Percentiles rank a stretch among this genome's conserved stretches.
Evolutionary conservation across 2,113 vertebrate genomes (phyloP).

Genomic region (Tachuris rubrigastra): DNA sequence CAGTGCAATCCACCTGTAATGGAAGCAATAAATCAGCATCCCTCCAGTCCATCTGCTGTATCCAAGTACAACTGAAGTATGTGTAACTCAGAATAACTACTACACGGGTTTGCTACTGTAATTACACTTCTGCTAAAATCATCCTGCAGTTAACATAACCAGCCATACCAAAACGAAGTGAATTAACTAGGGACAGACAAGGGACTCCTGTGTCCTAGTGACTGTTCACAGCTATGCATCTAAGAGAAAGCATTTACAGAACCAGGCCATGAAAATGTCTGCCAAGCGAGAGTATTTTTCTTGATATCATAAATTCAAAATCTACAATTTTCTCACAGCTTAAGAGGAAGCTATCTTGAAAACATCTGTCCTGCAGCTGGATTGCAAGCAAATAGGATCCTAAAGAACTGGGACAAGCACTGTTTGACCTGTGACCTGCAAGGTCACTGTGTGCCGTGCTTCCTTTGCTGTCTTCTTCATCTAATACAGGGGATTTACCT

Average conservation of each 20-base stretch:
- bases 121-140: neutral
- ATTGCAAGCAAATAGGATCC: neutral
- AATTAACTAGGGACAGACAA: neutral
- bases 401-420: neutral
- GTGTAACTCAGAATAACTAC: neutral
- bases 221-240: neutral
- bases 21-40: neutral
- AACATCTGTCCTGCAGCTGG: neutral
- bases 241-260: neutral
- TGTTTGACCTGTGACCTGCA: neutral
- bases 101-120: neutral
- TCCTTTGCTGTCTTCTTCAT: neutral
- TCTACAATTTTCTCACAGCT: neutral
- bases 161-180: neutral
- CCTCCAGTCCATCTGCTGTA: neutral
- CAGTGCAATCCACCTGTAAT: neutral
- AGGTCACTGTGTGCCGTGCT: neutral
- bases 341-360: neutral
- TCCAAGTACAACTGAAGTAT: neutral
- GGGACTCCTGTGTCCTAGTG: neutral
- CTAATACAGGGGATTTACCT: neutral
- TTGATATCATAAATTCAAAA: neutral
- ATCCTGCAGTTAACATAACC: neutral
- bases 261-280: neutral
- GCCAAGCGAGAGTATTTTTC: neutral